These are phyloP conservation scores for Mythimna albipuncta DNA, from an alignment of 2,888 invertebrate species.

Conservation along the genomic window DNA sequence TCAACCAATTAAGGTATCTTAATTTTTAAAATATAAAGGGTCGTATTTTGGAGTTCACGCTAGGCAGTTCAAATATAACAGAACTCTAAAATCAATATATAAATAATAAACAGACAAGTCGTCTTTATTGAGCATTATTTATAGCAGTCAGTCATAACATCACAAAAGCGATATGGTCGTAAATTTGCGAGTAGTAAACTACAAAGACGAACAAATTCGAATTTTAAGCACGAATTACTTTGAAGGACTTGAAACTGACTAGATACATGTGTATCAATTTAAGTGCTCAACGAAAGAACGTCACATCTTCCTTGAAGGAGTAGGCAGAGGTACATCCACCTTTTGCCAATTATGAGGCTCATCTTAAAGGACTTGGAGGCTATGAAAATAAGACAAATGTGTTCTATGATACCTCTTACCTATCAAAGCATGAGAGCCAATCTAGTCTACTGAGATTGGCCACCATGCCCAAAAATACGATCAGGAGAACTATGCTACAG, in stretches of 20 bases:
- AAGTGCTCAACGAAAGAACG: background rate
- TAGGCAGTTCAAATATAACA: background rate
- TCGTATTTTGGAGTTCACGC: background rate
- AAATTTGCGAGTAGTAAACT: slow-evolving; percentile 1
- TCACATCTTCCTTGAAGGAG: background rate
- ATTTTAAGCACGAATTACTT: background rate
- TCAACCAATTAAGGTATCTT: no score
- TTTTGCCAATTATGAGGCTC: background rate
- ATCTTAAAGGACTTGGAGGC: background rate
- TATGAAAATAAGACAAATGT: background rate
- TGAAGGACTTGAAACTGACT: background rate
- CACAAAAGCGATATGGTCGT: background rate
- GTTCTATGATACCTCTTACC: background rate
- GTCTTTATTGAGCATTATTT: slow-evolving; percentile 5
- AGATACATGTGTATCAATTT: background rate
- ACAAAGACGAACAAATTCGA: background rate
- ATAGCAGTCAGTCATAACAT: background rate
- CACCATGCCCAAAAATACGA: background rate
- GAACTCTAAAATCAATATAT: background rate
- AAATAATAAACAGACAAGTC: background rate
- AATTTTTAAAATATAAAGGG: no score
- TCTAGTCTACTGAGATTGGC: background rate
- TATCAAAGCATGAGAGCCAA: background rate
- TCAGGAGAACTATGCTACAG: background rate
- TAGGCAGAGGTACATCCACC: background rate